Base-by-base conservation (phyloP, 2,888 invertebrate species). In the Abscondita cerata region DNA sequence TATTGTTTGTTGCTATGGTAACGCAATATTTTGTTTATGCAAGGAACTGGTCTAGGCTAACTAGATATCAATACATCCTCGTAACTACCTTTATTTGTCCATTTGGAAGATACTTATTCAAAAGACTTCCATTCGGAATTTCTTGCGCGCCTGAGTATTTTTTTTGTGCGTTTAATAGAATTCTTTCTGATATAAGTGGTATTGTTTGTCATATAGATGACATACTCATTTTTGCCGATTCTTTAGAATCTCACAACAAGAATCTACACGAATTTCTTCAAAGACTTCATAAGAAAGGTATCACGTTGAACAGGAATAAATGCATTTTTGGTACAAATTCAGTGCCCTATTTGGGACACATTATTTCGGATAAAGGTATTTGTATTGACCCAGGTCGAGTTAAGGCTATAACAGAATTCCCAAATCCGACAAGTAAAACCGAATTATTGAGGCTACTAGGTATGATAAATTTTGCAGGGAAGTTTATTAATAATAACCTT, bases 291-390 rank as follows among this genome's bases (percentile, higher is more conserved):
- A 46, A 13, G 15, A 15, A 46, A 46, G 15, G 13, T 11, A 16
- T 46, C n/a, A 46, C 18, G 2, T 18, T 46, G 18, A 46, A 46
- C 13, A 46, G 9, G 13, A 15, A 11, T 11, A 46, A 46, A 46
- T 46, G 46, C 13, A 46, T 46, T 46, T 15, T 46, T 4, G 46
- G 2, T 11, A n/a, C 6, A 3, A 46, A 15, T 11, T 2, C 2
- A 46, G 46, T 46, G 11, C n/a, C 15, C 6, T 46, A 16, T 16
- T 46, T 46, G 46, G 46, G 46, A 16, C 46, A 46, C 18, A 15
- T 46, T 11, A 15, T 46, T 5, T 46, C 46, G 4, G 46, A 46
- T 4, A 46, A 16, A 15, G 46, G 46, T 11, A 46, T 46, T 46
- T 38, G 4, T n/a, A 13, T 38, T n/a, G 13, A 46, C 3, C 15